These are phyloP conservation scores for Elephas maximus DNA, from an alignment of 2,113 vertebrate species.

Conservation along the genomic window DNA sequence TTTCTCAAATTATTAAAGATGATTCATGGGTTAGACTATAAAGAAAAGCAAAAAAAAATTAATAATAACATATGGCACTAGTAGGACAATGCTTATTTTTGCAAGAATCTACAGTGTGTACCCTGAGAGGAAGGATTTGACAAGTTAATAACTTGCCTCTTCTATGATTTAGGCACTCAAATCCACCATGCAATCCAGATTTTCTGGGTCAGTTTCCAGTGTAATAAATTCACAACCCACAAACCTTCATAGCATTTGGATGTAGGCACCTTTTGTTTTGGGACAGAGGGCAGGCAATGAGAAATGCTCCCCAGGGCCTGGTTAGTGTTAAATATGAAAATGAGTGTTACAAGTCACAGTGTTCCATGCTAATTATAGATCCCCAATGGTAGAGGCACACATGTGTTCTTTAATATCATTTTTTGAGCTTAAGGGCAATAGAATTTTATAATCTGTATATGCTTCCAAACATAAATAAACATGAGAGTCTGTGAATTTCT, in stretches of 20 bases:
- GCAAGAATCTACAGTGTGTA: not conserved
- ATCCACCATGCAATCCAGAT: not conserved
- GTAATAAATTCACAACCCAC: not conserved
- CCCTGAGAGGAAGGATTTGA: not conserved
- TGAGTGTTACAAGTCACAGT: not conserved
- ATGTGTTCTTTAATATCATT: not conserved
- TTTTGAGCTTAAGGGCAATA: not conserved
- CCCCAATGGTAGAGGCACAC: not conserved
- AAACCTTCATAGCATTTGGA: not conserved
- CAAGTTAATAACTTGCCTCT: not conserved
- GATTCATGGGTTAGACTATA: not conserved
- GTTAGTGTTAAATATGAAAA: not conserved
- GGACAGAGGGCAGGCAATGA: not conserved
- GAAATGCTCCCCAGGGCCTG: not conserved
- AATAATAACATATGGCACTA: accelerated
- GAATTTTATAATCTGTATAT: not conserved
- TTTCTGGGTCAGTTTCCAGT: not conserved
- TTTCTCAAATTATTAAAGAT: not conserved
- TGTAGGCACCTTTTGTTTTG: not conserved
- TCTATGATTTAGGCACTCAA: not conserved
- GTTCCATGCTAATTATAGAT: not conserved
- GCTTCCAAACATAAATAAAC: not conserved
- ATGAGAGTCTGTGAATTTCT: not conserved
- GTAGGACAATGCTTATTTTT: not conserved
- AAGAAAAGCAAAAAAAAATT: not conserved